Percentiles rank a stretch among this genome's conserved stretches.
Conservation (phyloP, 2,888 invertebrate species). For the Callimorpha dominula region DNA sequence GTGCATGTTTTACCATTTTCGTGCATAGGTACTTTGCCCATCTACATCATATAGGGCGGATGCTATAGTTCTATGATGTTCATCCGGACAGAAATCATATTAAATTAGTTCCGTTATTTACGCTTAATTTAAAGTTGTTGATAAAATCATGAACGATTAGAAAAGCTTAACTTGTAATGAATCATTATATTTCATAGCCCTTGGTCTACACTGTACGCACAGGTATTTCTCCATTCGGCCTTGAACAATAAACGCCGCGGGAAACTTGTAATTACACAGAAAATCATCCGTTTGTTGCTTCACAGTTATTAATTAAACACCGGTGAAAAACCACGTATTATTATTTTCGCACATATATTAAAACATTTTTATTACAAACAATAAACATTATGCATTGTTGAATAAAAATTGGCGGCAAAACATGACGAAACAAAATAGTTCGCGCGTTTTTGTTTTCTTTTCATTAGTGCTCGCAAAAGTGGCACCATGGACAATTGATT, state of each 20-base stretch:
- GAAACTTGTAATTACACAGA: conserved; percentile 73
- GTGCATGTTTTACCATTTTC: too few relatives aligned
- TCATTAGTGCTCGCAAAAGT: conserved; percentile 58
- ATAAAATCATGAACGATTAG: conserved; percentile 18
- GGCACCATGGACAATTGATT: conserved; percentile 74
- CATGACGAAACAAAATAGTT: conserved; percentile 49
- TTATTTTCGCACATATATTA: background rate
- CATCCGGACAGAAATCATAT: background rate
- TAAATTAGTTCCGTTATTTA: background rate
- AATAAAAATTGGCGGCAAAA: conserved; percentile 33
- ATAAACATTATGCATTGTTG: background rate
- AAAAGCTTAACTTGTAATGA: conserved; percentile 18
- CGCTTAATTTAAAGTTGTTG: conserved; percentile 1
- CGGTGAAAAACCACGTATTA: conserved; percentile 51
- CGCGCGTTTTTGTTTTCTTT: conserved; percentile 51
- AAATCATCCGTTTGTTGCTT: conserved; percentile 68
- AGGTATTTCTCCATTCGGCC: conserved; percentile 61
- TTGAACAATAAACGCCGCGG: conserved; percentile 69
- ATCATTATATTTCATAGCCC: background rate
- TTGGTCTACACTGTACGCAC: conserved; percentile 26
- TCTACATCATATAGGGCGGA: background rate
- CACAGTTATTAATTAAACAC: conserved; percentile 44
- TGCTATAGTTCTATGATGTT: background rate
- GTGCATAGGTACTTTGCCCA: too few relatives aligned
- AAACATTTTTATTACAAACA: background rate